Evolutionary conservation across 2,888 invertebrate genomes (phyloP), one percentile per base, ranked within the genome.

Genomic region (Tenthredo mesomela): DNA sequence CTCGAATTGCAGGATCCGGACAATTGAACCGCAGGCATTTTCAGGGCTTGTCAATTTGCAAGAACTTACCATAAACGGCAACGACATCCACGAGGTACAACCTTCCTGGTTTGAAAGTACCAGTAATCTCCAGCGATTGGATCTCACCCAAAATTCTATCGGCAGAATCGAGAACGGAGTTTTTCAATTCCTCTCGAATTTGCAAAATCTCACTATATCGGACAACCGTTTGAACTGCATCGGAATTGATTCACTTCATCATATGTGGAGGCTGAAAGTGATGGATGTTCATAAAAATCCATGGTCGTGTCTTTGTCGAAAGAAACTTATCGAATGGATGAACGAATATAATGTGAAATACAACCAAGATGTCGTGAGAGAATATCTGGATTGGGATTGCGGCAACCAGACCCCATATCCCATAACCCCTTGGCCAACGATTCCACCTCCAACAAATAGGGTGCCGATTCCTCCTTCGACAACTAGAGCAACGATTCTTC

Each of bases 191-290:
- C 2, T 91, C 5, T 87, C 89, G 0, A 86, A 87, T 21, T 86
- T 91, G 0, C 37, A 33, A 0, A 84, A 71, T 10, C 85, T 91
- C 12, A 89, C 90, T 50, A 78, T 91, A 0, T 88, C 89, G 0
- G 88, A 90, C 0, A 91, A 91, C 70, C 54, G 61, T 15, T 87
- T 91, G 86, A 91, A 91, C 77, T 91, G 91, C 84, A 87, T 91
- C 40, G 88, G 90, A 2, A 86, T 89, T 29, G 85, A 90, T 50
- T 87, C 90, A 84, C 87, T 85, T 2, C 61, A 75, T 0, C 80
- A 71, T 1, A 83, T 90, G n/a, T 85, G 40, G 5, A 82, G 89
- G 71, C 82, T 91, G 6, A 43, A 82, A 4, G 82, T 85, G 1
- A 50, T 91, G 6, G 86, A 87, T 15, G 85, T 91, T 2, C 58